Evolutionary conservation across 2,113 vertebrate species (phyloP).

Genomic region (Loxodonta africana): DNA sequence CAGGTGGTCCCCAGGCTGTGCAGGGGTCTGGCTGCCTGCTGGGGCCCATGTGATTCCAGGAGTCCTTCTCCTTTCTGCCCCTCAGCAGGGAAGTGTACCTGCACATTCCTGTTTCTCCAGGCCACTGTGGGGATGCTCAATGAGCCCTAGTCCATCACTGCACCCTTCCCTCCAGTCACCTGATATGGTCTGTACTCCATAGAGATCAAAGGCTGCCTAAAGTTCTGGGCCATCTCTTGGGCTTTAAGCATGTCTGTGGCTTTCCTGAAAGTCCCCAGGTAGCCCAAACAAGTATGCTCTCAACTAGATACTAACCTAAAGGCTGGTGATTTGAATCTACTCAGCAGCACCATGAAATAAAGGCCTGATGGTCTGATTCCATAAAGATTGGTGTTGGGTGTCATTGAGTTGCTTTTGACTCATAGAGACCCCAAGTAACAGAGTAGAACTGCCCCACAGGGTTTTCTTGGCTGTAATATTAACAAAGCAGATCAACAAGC

Average conservation of each 20-base stretch:
- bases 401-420: no score
- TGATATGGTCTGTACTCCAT: background rate
- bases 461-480: no score
- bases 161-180: background rate
- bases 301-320: background rate
- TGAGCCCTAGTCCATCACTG: background rate
- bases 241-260: background rate
- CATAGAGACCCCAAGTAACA: no score
- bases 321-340: background rate
- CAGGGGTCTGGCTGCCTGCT: background rate
- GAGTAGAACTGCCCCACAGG: background rate
- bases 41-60: background rate
- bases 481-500: no score
- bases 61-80: background rate
- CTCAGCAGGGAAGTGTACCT: rapidly evolving
- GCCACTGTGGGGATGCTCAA: background rate
- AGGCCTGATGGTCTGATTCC: background rate
- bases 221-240: background rate
- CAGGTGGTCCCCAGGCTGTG: rapidly evolving
- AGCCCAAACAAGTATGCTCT: background rate
- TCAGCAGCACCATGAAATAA: background rate
- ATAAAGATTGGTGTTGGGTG: background rate
- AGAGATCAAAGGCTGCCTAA: background rate
- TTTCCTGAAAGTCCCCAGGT: background rate
- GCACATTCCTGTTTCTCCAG: background rate